Conservation (phyloP, 2,888 invertebrate species). For the Chrysopilus asiliformis region DNA sequence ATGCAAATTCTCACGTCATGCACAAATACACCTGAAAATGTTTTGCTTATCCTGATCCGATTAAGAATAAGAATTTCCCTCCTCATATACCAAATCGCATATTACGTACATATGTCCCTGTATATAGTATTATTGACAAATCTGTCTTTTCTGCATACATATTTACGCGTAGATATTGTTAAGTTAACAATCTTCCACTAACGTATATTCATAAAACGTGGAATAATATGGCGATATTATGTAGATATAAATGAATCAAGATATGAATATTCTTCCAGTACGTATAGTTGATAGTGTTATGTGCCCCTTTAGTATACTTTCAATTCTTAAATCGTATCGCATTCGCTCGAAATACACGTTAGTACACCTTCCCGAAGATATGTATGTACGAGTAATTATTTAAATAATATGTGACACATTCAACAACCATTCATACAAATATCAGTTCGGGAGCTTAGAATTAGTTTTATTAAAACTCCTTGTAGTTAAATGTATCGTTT, state of each 20-base stretch:
- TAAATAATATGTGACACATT: no score
- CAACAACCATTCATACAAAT: no score
- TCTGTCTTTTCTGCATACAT: no score
- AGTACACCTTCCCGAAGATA: background rate
- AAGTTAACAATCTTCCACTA: no score
- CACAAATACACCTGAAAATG: slow-evolving; percentile 15
- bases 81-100: background rate
- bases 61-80: slow-evolving; percentile 7
- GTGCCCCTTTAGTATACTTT: background rate
- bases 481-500: slow-evolving; percentile 12
- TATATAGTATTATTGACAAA: background rate
- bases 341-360: background rate
- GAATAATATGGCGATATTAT: no score
- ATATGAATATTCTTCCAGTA: background rate
- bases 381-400: no score
- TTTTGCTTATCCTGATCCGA: slow-evolving; percentile 12
- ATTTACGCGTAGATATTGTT: no score
- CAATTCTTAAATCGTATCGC: background rate
- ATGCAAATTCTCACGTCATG: slow-evolving; percentile 15
- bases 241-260: no score
- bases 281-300: background rate
- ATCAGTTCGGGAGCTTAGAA: slow-evolving; percentile 8
- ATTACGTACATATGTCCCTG: background rate
- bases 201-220: no score
- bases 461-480: slow-evolving; percentile 12